These are phyloP conservation scores for Pterophyllum scalare DNA, from an alignment of 2,113 vertebrate genomes.

Conservation along the genomic window DNA sequence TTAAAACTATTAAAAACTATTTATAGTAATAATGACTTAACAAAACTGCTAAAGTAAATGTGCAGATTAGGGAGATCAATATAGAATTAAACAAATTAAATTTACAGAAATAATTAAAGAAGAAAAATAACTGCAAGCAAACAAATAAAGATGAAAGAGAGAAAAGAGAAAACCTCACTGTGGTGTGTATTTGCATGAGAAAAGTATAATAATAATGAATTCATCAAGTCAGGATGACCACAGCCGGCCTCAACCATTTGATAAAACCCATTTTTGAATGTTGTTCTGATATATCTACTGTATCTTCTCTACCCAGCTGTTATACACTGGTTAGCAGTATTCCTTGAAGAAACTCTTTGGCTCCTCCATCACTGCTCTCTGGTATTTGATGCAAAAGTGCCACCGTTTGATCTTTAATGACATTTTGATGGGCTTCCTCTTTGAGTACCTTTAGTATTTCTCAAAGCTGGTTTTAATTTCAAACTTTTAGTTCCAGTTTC, in stretches of 20 bases:
- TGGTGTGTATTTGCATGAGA: background rate
- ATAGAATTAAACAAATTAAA: background rate
- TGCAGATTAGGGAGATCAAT: background rate
- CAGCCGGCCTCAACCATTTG: background rate
- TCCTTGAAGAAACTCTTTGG: background rate
- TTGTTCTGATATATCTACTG: background rate
- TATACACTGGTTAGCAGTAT: background rate
- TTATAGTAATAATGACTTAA: background rate
- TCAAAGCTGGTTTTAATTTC: background rate
- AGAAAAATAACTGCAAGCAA: background rate
- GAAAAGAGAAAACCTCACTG: background rate
- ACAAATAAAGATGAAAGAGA: background rate
- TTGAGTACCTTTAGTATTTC: background rate
- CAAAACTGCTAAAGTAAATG: background rate
- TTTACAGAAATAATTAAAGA: background rate
- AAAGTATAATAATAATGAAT: background rate
- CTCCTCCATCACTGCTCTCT: background rate
- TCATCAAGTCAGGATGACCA: no score
- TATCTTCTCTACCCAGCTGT: background rate
- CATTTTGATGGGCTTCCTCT: background rate
- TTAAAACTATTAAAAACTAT: background rate
- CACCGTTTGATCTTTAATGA: background rate
- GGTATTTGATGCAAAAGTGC: background rate
- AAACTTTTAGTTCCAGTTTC: background rate
- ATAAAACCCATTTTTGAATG: background rate